Percentiles rank a stretch among this genome's conserved stretches.
These are phyloP conservation scores for Capitella teleta DNA, from an alignment of 1,140 invertebrate genomes.

Conservation along the genomic window DNA sequence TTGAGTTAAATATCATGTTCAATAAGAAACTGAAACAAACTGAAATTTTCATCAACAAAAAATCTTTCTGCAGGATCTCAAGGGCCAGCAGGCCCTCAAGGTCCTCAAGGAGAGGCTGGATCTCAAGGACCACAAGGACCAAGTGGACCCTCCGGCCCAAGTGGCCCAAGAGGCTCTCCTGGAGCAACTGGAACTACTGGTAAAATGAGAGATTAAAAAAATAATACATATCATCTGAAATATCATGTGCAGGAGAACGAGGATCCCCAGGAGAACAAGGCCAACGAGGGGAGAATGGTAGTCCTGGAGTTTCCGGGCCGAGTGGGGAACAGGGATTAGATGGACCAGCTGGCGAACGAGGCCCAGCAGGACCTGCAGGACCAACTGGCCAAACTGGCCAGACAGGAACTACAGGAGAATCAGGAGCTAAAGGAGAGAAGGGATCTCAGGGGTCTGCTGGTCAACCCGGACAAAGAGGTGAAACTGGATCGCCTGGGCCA, in stretches of 20 bases:
- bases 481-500: slow-evolving; percentile 16
- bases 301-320: slow-evolving; percentile 23
- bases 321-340: slow-evolving; percentile 16
- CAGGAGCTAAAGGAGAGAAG: slow-evolving; percentile 39
- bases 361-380: slow-evolving; percentile 13
- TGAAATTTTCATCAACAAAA: too few species aligned
- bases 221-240: too few species aligned
- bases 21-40: too few species aligned
- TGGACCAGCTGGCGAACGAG: slow-evolving; percentile 30
- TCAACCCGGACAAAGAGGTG: slow-evolving; percentile 6
- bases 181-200: slow-evolving; percentile 27
- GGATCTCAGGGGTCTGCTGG: slow-evolving; percentile 4
- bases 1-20: too few species aligned
- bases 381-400: slow-evolving; percentile 4
- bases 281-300: slow-evolving; percentile 17
- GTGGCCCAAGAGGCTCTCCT: slow-evolving; percentile 11
- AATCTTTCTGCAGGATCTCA: too few species aligned
- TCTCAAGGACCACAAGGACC: slow-evolving; percentile 7
- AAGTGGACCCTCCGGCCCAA: slow-evolving; percentile 12
- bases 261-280: too few species aligned
- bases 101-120: slow-evolving; percentile 12
- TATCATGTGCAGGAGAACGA: too few species aligned
- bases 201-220: too few species aligned
- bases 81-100: slow-evolving; percentile 26
- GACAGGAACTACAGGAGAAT: slow-evolving; percentile 7